These are phyloP conservation scores for Esox lucius DNA, from an alignment of 2,797 vertebrate species.

Conservation along the genomic window DNA sequence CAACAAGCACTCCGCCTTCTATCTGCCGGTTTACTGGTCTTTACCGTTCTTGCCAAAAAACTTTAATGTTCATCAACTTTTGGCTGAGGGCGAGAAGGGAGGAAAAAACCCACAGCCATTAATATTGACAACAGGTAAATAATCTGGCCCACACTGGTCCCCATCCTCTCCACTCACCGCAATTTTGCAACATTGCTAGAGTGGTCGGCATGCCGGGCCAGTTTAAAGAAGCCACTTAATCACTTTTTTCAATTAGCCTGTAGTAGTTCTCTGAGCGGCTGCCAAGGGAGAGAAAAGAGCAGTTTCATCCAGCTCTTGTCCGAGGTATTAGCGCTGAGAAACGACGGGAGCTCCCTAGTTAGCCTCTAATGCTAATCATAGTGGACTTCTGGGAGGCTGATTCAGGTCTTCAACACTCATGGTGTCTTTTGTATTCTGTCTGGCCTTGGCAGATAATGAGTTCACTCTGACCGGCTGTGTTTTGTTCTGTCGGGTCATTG, in stretches of 20 bases:
- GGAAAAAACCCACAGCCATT: slow-evolving; percentile 1
- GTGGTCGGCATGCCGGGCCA: slow-evolving; percentile 38
- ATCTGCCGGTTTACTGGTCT: slow-evolving; percentile 8
- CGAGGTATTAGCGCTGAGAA: slow-evolving; percentile 37
- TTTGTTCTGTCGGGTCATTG: neutral
- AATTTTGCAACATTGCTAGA: slow-evolving; percentile 33
- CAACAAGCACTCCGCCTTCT: neutral
- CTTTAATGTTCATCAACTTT: slow-evolving; percentile 28
- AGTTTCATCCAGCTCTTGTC: slow-evolving; percentile 35
- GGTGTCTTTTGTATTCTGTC: neutral
- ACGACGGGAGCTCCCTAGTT: neutral
- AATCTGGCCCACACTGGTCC: neutral
- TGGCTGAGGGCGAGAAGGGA: neutral
- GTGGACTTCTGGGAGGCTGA: neutral
- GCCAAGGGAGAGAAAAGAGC: slow-evolving; percentile 41
- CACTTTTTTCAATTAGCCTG: slow-evolving; percentile 52
- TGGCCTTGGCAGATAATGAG: neutral
- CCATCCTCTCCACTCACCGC: slow-evolving; percentile 15
- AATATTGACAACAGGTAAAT: slow-evolving; percentile 36
- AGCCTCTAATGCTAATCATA: slow-evolving; percentile 3
- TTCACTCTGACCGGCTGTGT: neutral
- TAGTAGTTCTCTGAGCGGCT: slow-evolving; percentile 52
- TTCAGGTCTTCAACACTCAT: neutral
- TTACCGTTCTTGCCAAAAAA: slow-evolving; percentile 13
- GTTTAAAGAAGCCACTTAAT: slow-evolving; percentile 44